A percentile compares a stretch with the other conserved stretches of the same genome.
Conservation (phyloP, 23 tunicate genomes). For the Styela plicata region DNA sequence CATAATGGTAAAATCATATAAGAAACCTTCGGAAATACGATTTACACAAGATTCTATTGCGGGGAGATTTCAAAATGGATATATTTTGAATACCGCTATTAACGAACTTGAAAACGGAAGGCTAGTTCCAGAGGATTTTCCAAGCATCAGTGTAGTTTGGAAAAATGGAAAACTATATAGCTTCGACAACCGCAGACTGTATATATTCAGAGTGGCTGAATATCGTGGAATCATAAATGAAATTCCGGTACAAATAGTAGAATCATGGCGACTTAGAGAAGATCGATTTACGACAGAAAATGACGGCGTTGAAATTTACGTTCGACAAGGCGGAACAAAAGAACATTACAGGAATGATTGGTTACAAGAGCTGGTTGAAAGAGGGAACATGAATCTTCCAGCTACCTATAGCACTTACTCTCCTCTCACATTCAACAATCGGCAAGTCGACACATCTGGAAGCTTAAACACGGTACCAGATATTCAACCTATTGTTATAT, state of each 20-base stretch:
- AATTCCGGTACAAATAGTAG: slow-evolving; percentile 4
- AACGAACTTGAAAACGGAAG: slow-evolving; percentile 7
- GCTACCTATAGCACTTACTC: too few relatives aligned
- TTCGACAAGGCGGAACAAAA: slow-evolving; percentile 9
- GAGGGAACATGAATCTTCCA: slow-evolving; percentile 17
- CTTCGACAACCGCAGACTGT: slow-evolving; percentile 46
- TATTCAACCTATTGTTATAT: too few relatives aligned
- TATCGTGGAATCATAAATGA: not conserved
- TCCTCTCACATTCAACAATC: too few relatives aligned
- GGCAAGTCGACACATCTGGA: too few relatives aligned
- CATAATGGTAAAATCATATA: not conserved
- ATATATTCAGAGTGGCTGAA: slow-evolving; percentile 5
- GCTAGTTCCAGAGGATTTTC: slow-evolving; percentile 14
- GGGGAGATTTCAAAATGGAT: slow-evolving; percentile 35
- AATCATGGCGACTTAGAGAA: not conserved
- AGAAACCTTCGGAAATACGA: slow-evolving; percentile 37
- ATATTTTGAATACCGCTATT: slow-evolving; percentile 14
- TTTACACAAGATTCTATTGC: slow-evolving; percentile 40
- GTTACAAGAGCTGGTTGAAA: slow-evolving; percentile 6
- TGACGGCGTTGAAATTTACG: slow-evolving; percentile 19
- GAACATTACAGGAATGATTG: slow-evolving; percentile 5
- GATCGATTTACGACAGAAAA: slow-evolving; percentile 23
- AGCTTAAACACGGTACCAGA: too few relatives aligned
- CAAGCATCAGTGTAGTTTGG: slow-evolving; percentile 20
- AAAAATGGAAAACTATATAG: slow-evolving; percentile 33